These are phyloP conservation scores for Arremon aurantiirostris DNA, from an alignment of 2,797 vertebrate genomes.

Conservation along the genomic window DNA sequence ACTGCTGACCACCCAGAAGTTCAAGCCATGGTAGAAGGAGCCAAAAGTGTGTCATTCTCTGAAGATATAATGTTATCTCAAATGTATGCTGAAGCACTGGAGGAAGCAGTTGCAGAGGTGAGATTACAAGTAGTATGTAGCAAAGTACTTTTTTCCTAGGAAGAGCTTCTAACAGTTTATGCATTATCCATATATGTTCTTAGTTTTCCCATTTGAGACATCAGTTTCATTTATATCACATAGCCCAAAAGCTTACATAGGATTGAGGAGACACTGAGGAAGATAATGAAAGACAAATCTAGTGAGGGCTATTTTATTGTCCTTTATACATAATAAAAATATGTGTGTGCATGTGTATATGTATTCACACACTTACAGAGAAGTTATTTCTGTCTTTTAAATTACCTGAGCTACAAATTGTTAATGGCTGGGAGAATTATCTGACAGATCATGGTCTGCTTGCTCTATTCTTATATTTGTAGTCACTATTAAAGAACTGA, in stretches of 20 bases:
- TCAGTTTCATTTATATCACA: background rate
- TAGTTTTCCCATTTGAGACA: background rate
- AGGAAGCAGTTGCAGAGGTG: conserved; percentile 80
- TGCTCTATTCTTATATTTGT: background rate
- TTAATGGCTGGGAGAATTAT: background rate
- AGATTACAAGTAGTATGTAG: background rate
- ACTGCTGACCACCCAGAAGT: conserved; percentile 85
- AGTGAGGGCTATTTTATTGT: background rate
- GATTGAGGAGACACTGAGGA: background rate
- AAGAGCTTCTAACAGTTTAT: background rate
- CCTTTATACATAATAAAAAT: background rate
- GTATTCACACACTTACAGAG: background rate
- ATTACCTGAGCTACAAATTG: background rate
- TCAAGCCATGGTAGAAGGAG: conserved; percentile 72
- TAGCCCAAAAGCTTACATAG: background rate
- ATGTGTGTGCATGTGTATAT: background rate
- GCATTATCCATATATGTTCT: background rate
- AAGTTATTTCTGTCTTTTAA: background rate
- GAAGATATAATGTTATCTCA: conserved; percentile 57
- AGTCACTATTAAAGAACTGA: background rate
- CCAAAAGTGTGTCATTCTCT: conserved; percentile 59
- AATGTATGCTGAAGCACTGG: conserved; percentile 74
- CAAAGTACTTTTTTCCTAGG: background rate
- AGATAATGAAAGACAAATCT: background rate
- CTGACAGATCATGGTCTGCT: background rate